Conservation (phyloP, 2,113 vertebrate species). For the Xyliphius kryptos region DNA sequence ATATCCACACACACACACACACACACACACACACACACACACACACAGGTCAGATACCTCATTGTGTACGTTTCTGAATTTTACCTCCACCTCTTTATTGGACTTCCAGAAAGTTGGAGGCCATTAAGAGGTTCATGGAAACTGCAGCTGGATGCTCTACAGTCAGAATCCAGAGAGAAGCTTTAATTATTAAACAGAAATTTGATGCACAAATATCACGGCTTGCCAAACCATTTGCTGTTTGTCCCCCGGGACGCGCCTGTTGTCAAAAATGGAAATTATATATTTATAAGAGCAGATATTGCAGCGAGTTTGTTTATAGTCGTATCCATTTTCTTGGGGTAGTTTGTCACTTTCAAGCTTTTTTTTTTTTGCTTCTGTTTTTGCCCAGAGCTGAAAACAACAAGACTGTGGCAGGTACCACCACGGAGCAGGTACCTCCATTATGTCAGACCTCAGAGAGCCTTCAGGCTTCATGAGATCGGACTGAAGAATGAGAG, state of each 20-base stretch:
- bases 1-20: no score
- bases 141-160: constrained; percentile 16
- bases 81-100: background rate
- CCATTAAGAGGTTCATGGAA: constrained; percentile 32
- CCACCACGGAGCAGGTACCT: constrained; percentile 70
- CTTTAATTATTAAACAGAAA: constrained; percentile 70
- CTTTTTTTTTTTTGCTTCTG: constrained; percentile 57
- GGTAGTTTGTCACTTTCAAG: constrained; percentile 84
- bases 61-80: no score
- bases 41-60: no score
- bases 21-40: no score
- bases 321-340: constrained; percentile 77
- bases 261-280: constrained; percentile 88
- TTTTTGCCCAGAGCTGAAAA: constrained; percentile 57
- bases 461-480: constrained; percentile 57
- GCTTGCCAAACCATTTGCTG: constrained; percentile 74
- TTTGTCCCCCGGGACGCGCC: constrained; percentile 74
- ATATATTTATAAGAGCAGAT: constrained; percentile 92
- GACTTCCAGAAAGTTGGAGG: constrained; percentile 49
- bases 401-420: constrained; percentile 61
- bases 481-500: constrained; percentile 51
- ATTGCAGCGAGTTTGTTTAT: constrained; percentile 96
- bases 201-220: constrained; percentile 68
- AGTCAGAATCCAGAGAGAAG: constrained; percentile 45
- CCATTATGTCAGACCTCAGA: constrained; percentile 71